phyloP scores from a whole-genome alignment of 2,113 vertebrate genomes.

The Macaca nemestrina region DNA sequence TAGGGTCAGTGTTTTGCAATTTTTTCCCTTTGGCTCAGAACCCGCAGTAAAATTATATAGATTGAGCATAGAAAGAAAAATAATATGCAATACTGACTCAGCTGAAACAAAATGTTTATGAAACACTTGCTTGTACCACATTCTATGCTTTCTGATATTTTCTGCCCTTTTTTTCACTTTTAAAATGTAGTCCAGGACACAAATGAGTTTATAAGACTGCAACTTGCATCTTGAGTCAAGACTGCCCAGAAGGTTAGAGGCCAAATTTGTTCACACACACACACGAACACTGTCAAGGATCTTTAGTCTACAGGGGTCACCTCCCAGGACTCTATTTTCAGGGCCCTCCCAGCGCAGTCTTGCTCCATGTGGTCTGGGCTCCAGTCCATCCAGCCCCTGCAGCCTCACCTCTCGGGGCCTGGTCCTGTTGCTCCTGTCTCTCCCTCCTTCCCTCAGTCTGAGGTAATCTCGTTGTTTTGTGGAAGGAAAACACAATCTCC shows the following conservation, averaged over 20 bases:
- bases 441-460: not conserved
- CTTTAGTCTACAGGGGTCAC: not conserved
- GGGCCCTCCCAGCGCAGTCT: no score
- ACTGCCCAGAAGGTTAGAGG: not conserved
- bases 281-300: not conserved
- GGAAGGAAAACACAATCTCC: not conserved
- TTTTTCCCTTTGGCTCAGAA: not conserved
- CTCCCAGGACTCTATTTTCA: not conserved
- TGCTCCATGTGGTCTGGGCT: no score
- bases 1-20: not conserved
- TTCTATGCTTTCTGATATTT: not conserved
- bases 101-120: not conserved
- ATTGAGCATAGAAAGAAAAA: not conserved
- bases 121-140: not conserved
- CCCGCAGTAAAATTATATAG: not conserved
- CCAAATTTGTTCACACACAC: not conserved
- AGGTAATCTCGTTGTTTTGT: not conserved
- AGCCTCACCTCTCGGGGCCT: not conserved
- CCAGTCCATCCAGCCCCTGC: not conserved
- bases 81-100: not conserved
- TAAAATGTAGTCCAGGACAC: not conserved
- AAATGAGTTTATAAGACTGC: not conserved
- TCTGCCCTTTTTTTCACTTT: slow-evolving; percentile 2
- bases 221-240: not conserved
- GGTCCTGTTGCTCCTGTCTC: not conserved